Evolutionary conservation across 2,797 vertebrate genomes (phyloP).

Genomic region (Poecile montanus): DNA sequence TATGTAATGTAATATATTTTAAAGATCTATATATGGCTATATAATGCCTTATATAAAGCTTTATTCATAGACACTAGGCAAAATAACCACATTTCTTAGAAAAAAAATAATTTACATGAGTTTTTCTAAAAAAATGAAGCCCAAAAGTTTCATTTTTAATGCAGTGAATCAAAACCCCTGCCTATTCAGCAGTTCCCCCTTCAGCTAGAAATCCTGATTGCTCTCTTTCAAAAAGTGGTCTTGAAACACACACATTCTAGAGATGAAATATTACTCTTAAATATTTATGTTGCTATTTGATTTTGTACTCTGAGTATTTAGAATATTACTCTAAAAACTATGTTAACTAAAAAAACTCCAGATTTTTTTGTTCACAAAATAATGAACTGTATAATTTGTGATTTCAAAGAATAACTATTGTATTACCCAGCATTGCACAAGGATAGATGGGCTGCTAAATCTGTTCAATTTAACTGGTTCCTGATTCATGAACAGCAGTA

Average conservation of each 20-base stretch:
- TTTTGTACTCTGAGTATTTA: background rate
- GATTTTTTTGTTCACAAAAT: background rate
- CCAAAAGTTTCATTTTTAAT: background rate
- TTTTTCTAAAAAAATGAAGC: background rate
- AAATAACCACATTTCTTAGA: background rate
- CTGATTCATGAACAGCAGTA: conserved; percentile 68
- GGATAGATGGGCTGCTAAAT: conserved; percentile 21
- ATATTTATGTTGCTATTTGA: background rate
- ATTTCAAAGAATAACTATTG: conserved; percentile 35
- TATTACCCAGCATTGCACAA: conserved; percentile 7
- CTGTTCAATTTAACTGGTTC: conserved; percentile 60
- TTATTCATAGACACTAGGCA: background rate
- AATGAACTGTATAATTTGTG: background rate
- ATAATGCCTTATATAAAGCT: background rate
- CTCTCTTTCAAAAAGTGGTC: background rate
- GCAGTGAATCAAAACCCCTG: fast-evolving
- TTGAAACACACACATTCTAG: background rate
- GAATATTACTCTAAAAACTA: background rate
- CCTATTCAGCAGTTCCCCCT: background rate
- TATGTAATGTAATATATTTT: background rate
- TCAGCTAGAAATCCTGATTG: background rate
- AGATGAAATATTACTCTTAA: background rate
- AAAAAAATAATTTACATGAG: background rate
- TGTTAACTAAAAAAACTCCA: background rate
- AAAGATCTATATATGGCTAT: background rate